Conservation (phyloP, 2,797 vertebrate species). For the Prunella strophiata region DNA sequence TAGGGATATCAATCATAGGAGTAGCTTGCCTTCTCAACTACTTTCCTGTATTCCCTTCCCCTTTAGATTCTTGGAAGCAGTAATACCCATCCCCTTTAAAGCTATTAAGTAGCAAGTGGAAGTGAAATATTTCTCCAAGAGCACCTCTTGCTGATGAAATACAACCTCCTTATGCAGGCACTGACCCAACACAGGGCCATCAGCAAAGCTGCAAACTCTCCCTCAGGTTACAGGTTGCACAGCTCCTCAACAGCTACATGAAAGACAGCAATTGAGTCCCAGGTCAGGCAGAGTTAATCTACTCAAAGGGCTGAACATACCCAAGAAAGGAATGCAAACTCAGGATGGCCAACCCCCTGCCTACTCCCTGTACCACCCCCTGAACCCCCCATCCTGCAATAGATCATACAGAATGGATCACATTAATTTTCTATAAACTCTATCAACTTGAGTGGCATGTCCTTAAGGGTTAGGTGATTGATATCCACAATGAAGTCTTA, state of each 20-base stretch:
- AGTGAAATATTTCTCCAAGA: conserved; percentile 31
- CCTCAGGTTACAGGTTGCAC: not conserved
- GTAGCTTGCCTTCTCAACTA: not conserved
- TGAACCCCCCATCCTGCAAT: conserved; percentile 31
- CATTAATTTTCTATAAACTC: conserved; percentile 83
- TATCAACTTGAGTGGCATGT: conserved; percentile 80
- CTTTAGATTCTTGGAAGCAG: not conserved
- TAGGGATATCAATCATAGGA: not conserved
- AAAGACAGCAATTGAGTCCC: not conserved
- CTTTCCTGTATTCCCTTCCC: not conserved
- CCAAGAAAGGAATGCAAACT: conserved; percentile 2
- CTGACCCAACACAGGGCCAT: not conserved
- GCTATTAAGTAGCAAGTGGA: not conserved
- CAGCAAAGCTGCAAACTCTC: not conserved
- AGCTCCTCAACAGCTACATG: not conserved
- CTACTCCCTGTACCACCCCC: not conserved
- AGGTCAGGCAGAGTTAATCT: conserved; percentile 9
- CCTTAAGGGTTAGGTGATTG: conserved; percentile 83
- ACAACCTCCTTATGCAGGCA: conserved; percentile 2
- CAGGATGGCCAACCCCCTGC: not conserved
- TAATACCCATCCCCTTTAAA: not conserved
- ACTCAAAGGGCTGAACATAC: not conserved
- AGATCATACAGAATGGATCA: conserved; percentile 75
- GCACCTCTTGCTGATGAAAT: conserved; percentile 13
- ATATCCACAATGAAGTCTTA: conserved; percentile 81